These are phyloP conservation scores for Nemapogon koenigi DNA, from an alignment of 2,888 invertebrate genomes.

Conservation along the genomic window DNA sequence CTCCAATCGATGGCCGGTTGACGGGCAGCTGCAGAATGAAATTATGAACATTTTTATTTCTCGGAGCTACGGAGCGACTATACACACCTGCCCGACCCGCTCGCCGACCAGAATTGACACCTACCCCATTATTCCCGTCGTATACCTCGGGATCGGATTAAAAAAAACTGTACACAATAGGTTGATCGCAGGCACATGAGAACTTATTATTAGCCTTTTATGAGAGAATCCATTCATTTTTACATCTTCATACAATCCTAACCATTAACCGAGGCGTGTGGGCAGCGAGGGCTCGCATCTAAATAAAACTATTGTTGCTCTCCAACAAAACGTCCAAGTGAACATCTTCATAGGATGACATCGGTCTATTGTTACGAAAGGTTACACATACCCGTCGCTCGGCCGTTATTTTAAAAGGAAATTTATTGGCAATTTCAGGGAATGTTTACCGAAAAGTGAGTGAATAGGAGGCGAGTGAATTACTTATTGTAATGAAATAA, in stretches of 20 bases:
- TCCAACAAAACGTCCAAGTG: slow-evolving; percentile 55
- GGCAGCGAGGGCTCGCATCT: slow-evolving; percentile 55
- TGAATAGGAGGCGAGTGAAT: slow-evolving; percentile 57
- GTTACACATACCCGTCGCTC: slow-evolving; percentile 32
- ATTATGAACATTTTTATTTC: slow-evolving; percentile 60
- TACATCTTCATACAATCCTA: slow-evolving; percentile 55
- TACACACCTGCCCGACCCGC: slow-evolving; percentile 44
- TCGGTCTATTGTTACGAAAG: slow-evolving; percentile 45
- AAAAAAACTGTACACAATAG: slow-evolving; percentile 52
- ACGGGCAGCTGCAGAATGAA: slow-evolving; percentile 60
- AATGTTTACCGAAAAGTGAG: slow-evolving; percentile 57
- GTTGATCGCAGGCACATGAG: slow-evolving; percentile 53
- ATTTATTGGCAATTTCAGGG: slow-evolving; percentile 61
- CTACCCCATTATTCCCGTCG: slow-evolving; percentile 50
- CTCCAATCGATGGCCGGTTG: slow-evolving; percentile 47
- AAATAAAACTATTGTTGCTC: slow-evolving; percentile 61
- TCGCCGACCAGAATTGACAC: slow-evolving; percentile 50
- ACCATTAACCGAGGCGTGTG: slow-evolving; percentile 61
- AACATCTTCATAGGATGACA: slow-evolving; percentile 57
- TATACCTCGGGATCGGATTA: slow-evolving; percentile 30
- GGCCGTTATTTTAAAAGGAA: slow-evolving; percentile 46
- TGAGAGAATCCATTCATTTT: slow-evolving; percentile 52
- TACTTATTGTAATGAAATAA: slow-evolving; percentile 62
- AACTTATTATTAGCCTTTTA: slow-evolving; percentile 60
- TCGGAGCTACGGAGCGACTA: slow-evolving; percentile 25